Evolutionary conservation across 1,140 invertebrate genomes (phyloP).

Genomic region (Aphelenchoides fujianensis): DNA sequence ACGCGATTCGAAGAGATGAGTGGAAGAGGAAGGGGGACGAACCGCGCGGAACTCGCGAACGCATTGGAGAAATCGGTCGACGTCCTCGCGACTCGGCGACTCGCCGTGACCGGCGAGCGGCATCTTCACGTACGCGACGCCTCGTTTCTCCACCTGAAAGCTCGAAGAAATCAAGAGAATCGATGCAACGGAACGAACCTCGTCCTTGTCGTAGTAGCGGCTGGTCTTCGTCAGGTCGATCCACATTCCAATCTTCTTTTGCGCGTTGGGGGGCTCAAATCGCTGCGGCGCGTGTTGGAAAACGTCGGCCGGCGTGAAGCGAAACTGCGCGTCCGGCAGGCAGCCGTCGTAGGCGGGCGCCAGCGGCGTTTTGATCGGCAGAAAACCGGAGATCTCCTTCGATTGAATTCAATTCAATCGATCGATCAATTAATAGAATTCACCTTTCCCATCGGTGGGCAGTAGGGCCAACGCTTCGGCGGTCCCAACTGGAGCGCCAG

Average conservation of each 20-base stretch:
- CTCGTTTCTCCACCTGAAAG: conserved; percentile 68
- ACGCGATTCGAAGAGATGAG: conserved; percentile 6
- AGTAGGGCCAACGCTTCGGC: conserved; percentile 57
- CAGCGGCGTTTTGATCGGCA: conserved; percentile 62
- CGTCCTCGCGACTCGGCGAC: conserved; percentile 61
- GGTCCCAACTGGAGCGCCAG: conserved; percentile 32
- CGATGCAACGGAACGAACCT: conserved; percentile 81
- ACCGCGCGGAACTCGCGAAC: conserved; percentile 55
- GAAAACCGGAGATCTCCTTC: conserved; percentile 36
- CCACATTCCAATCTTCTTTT: conserved; percentile 87
- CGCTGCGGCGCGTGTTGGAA: conserved; percentile 33
- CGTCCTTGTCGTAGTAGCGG: conserved; percentile 80
- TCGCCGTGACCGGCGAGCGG: conserved; percentile 64
- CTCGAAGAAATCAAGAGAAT: conserved; percentile 68
- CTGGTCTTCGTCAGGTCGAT: conserved; percentile 92
- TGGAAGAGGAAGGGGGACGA: conserved; percentile 13
- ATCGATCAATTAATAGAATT: conserved; percentile 22
- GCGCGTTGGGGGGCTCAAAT: conserved; percentile 49
- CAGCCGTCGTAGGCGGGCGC: conserved; percentile 51
- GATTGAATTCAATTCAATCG: conserved; percentile 17
- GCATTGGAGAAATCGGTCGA: conserved; percentile 56
- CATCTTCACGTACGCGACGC: conserved; percentile 69
- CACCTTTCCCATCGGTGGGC: conserved; percentile 58
- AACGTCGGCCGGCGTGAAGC: conserved; percentile 49
- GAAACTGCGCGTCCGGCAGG: conserved; percentile 40